phyloP scores from a whole-genome alignment of 53 echinoderm and acorn worm genomes.

The Pentamera pediparva region DNA sequence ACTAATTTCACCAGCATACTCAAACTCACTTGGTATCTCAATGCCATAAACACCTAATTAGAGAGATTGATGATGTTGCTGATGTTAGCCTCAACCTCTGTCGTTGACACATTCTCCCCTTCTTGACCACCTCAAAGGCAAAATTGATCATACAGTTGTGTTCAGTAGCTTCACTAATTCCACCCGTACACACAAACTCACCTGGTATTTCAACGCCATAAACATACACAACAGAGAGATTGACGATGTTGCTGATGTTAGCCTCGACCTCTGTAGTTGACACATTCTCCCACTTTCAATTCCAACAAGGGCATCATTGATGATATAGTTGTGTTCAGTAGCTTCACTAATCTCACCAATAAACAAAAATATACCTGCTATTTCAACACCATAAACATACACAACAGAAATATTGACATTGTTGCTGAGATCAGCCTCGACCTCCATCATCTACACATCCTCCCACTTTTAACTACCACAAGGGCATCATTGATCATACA shows the following conservation, averaged over 20 bases:
- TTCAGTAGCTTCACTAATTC: no score
- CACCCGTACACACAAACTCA: no score
- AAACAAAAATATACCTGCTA: conserved; percentile 83
- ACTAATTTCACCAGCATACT: no score
- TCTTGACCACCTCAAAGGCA: no score
- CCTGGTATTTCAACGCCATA: conserved; percentile 97
- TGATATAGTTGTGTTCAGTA: no score
- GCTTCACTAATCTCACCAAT: no score
- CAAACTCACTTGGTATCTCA: conserved; percentile 81
- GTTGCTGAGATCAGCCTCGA: conserved; percentile 65
- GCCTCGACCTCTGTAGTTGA: conserved; percentile 88
- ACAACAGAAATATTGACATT: conserved; percentile 55
- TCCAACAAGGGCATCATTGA: no score
- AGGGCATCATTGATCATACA: no score
- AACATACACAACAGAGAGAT: conserved; percentile 66
- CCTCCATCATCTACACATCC: conserved; percentile 75
- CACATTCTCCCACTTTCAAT: conserved; percentile 98
- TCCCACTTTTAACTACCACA: no score
- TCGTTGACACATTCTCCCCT: conserved; percentile 91
- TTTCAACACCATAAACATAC: conserved; percentile 78
- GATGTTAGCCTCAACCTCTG: conserved; percentile 74
- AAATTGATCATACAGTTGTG: no score
- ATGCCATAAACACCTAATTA: conserved; percentile 79
- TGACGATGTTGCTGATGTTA: conserved; percentile 59
- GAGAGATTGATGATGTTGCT: conserved; percentile 53